Conservation (phyloP, 2,888 invertebrate genomes). For the Scaptomyza flava region DNA sequence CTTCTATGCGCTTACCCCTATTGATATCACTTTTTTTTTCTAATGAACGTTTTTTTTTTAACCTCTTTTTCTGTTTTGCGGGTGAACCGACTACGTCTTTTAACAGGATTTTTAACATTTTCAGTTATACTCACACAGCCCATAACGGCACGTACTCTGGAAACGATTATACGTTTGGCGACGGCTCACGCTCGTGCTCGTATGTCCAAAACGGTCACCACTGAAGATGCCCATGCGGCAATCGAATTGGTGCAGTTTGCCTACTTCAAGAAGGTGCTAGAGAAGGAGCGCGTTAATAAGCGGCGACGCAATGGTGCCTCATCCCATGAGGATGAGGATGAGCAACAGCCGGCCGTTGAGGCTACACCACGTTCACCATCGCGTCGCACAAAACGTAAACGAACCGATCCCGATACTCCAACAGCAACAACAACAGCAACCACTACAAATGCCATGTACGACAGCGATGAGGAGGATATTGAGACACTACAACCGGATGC, state of each 20-base stretch:
- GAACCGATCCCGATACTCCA: constrained; percentile 55
- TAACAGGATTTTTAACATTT: no score
- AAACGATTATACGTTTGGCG: constrained; percentile 98
- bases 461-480: constrained; percentile 79
- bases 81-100: no score
- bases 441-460: constrained; percentile 32
- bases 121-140: no score
- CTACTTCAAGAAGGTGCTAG: constrained; percentile 96
- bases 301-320: constrained; percentile 86
- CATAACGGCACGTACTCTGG: constrained; percentile 97
- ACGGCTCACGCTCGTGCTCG: constrained; percentile 99
- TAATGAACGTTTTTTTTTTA: no score
- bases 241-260: constrained; percentile 97
- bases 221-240: constrained; percentile 94
- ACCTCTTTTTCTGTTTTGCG: no score
- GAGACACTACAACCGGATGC: constrained; percentile 81
- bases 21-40: no score
- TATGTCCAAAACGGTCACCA: constrained; percentile 93
- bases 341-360: constrained; percentile 80
- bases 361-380: constrained; percentile 55
- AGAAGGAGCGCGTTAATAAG: constrained; percentile 90
- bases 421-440: neutral
- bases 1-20: no score
- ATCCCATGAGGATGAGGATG: constrained; percentile 85
- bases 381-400: constrained; percentile 77